Evolutionary conservation across 2,888 invertebrate genomes (phyloP), one percentile per base, ranked within the genome.

Genomic region (Galerucella nymphaeae): DNA sequence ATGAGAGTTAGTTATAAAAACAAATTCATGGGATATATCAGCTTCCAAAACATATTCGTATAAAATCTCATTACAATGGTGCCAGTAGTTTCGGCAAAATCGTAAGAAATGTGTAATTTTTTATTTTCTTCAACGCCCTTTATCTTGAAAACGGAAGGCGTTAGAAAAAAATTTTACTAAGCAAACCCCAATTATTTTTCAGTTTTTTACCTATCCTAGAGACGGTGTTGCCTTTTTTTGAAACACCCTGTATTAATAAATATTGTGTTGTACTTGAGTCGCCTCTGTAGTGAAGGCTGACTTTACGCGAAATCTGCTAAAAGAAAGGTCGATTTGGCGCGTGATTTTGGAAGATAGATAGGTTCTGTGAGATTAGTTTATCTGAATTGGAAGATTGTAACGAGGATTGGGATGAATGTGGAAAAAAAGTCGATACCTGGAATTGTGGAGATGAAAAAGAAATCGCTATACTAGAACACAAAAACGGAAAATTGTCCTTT

Each of bases 271-370:
- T 50, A 14, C 14, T n/a, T 50, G 53, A 64, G 50, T 23, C 57
- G 57, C 2, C 41, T 38, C 66, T 66, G 66, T 14, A 16, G 8
- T 18, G n/a, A 1, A 16, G 23, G 45, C 66, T 48, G 67, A 58
- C 48, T 67, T 59, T 48, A 23, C 62, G 20, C 55, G 42, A 55
- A 69, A 63, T 69, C 69, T 63, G 63, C 62, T 55, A 57, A 69
- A 69, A 69, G 63, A 69, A 68, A n/a, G 63, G 69, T 69, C 69
- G 69, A 69, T 69, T 63, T 69, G 55, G 63, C 61, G 50, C 69
- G 69, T 63, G 69, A 69, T 69, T 63, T 63, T 63, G 63, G 63
- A 55, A 59, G 69, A 69, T 69, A 62, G 68, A 61, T 69, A 58
- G 67, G 20, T 58, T 67, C 67, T 59, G 30, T 48, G 20, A 59